phyloP scores from a whole-genome alignment of 2,888 invertebrate species.

The Argyresthia albistria region DNA sequence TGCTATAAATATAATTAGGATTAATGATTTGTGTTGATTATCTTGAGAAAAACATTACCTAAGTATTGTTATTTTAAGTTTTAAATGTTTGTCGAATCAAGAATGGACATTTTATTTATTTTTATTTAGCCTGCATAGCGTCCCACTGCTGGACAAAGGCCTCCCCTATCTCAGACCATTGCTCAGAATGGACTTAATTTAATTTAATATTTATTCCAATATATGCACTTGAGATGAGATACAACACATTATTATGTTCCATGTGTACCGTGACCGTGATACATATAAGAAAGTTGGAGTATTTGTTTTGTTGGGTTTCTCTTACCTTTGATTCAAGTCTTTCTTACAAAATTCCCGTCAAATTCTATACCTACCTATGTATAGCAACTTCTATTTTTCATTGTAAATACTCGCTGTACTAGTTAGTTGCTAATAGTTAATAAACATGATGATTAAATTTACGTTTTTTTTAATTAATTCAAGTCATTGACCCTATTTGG shows the following conservation, averaged over 20 bases:
- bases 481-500: neutral
- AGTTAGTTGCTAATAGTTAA: neutral
- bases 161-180: no score
- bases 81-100: no score
- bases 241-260: neutral
- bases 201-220: no score
- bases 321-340: neutral
- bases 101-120: no score
- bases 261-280: neutral
- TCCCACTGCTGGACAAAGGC: no score
- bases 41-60: no score
- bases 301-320: neutral
- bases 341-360: neutral
- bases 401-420: slow-evolving; percentile 2
- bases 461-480: neutral
- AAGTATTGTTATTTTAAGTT: no score
- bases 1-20: no score
- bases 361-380: neutral
- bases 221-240: neutral
- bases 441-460: neutral
- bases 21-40: no score
- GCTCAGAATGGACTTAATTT: no score
- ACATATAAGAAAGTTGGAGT: neutral
- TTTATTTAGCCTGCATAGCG: no score
- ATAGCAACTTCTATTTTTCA: neutral